Evolutionary conservation across 2,888 invertebrate species (phyloP).

Genomic region (Agrotis ipsilon): DNA sequence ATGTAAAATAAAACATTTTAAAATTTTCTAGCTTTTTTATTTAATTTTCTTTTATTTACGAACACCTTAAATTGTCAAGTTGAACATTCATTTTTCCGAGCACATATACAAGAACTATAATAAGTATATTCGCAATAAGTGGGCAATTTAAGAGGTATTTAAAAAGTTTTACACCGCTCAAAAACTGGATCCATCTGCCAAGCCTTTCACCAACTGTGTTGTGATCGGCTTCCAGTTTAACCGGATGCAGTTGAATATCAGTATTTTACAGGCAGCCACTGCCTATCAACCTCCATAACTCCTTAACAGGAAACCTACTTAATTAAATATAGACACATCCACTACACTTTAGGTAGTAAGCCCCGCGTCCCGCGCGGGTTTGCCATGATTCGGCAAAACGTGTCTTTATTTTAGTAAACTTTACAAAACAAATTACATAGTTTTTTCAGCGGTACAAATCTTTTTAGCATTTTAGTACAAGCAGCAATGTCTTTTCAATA

Average conservation of each 20-base stretch:
- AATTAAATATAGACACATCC: neutral
- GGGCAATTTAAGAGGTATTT: neutral
- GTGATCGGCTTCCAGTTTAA: neutral
- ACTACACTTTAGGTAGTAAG: neutral
- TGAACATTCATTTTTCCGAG: slow-evolving; percentile 40
- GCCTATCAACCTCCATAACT: neutral
- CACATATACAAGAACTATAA: slow-evolving; percentile 15
- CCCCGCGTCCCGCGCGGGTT: too few species aligned
- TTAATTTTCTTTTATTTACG: slow-evolving; percentile 22
- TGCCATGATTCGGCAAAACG: too few species aligned
- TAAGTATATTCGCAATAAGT: slow-evolving; percentile 4
- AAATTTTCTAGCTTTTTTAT: slow-evolving; percentile 32
- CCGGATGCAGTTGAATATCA: neutral
- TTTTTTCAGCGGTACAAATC: slow-evolving; percentile 15
- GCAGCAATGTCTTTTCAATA: neutral
- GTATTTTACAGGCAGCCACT: neutral
- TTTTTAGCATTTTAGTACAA: neutral
- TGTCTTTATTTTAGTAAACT: too few species aligned
- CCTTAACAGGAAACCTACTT: neutral
- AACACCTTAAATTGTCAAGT: slow-evolving; percentile 32
- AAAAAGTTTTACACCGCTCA: slow-evolving; percentile 3
- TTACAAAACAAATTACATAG: neutral
- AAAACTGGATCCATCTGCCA: neutral
- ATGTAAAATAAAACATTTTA: neutral
- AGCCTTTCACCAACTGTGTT: neutral